These are phyloP conservation scores for Bathynomus jamesi DNA, from an alignment of 1,140 invertebrate species.

Conservation along the genomic window DNA sequence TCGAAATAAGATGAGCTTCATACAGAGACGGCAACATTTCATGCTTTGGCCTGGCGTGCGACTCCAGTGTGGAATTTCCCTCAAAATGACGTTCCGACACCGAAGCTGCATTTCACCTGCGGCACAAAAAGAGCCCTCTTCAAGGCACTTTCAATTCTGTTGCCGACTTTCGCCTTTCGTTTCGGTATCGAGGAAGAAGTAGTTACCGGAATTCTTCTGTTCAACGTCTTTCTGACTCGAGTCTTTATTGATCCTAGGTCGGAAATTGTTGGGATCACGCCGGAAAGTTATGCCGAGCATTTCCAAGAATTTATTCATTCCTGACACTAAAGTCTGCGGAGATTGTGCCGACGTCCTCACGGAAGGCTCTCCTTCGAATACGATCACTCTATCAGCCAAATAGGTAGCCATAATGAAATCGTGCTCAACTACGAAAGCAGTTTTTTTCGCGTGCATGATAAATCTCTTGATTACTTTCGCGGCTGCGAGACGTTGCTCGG, in stretches of 20 bases:
- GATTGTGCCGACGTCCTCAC: conserved; percentile 77
- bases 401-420: conserved; percentile 99
- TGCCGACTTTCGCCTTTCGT: not conserved
- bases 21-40: too few relatives aligned
- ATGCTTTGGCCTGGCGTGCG: too few relatives aligned
- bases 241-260: conserved; percentile 95
- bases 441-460: conserved; percentile 98
- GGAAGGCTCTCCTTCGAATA: conserved; percentile 92
- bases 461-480: conserved; percentile 99
- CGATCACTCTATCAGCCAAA: conserved; percentile 95
- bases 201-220: conserved; percentile 94
- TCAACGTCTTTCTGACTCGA: conserved; percentile 74
- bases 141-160: not conserved
- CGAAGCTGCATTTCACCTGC: not conserved
- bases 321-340: conserved; percentile 88
- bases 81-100: not conserved
- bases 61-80: not conserved
- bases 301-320: conserved; percentile 97
- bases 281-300: conserved; percentile 97
- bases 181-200: conserved; percentile 84
- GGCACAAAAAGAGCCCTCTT: not conserved
- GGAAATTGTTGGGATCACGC: conserved; percentile 95
- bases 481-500: conserved; percentile 98
- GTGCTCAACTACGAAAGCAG: conserved; percentile 99
- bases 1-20: not conserved